Evolutionary conservation across 2,113 vertebrate genomes (phyloP).

Genomic region (Andinoacara biseriatus): DNA sequence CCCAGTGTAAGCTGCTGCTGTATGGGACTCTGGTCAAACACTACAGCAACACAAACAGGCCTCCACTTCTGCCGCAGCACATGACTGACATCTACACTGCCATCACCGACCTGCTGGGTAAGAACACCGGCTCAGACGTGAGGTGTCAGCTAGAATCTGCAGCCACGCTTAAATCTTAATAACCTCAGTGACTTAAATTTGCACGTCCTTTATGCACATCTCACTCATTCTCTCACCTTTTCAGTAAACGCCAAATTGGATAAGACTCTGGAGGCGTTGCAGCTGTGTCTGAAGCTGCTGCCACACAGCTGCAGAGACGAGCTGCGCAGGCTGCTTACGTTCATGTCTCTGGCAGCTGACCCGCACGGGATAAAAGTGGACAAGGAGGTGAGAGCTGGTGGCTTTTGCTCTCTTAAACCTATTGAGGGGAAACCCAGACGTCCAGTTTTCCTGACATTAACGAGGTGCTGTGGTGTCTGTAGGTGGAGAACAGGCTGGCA

Average conservation of each 20-base stretch:
- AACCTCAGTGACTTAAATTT: neutral
- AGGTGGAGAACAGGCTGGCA: slow-evolving; percentile 90
- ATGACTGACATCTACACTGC: slow-evolving; percentile 87
- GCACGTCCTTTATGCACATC: neutral
- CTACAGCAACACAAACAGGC: slow-evolving; percentile 82
- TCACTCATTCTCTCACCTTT: neutral
- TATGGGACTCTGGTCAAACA: slow-evolving; percentile 87
- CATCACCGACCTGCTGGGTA: slow-evolving; percentile 90
- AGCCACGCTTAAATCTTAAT: neutral
- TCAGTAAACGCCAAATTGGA: slow-evolving; percentile 88
- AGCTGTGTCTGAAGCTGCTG: slow-evolving; percentile 92
- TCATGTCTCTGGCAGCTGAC: slow-evolving; percentile 89
- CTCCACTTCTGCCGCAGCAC: slow-evolving; percentile 84
- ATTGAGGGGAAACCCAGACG: too few relatives aligned
- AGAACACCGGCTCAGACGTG: slow-evolving; percentile 20
- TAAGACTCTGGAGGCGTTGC: slow-evolving; percentile 88
- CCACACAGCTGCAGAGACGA: slow-evolving; percentile 86
- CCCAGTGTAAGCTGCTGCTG: slow-evolving; percentile 83
- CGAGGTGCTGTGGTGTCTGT: slow-evolving; percentile 26
- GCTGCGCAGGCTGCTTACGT: slow-evolving; percentile 87
- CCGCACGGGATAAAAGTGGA: slow-evolving; percentile 85
- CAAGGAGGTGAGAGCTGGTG: slow-evolving; percentile 82
- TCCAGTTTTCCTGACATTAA: neutral
- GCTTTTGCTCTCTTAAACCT: neutral
- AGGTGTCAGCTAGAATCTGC: neutral